Evolutionary conservation across 2,797 vertebrate genomes (phyloP).

Genomic region (Ceryle rudis): DNA sequence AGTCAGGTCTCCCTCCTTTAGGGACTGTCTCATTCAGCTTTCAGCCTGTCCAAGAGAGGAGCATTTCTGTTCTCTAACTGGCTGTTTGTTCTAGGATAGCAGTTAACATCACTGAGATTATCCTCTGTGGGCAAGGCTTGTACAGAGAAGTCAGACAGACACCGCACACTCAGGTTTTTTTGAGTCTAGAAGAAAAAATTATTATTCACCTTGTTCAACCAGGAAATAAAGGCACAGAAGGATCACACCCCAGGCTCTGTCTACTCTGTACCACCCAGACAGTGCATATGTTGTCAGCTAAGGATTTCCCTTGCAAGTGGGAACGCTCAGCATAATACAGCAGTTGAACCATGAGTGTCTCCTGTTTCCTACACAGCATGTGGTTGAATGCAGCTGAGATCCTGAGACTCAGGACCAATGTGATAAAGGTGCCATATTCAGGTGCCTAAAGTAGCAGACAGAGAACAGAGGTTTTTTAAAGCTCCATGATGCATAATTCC

Average conservation of each 20-base stretch:
- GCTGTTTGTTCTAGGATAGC: not conserved
- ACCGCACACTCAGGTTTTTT: not conserved
- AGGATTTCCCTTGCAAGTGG: not conserved
- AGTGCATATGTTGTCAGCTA: not conserved
- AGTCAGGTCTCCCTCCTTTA: not conserved
- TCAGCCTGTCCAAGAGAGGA: not conserved
- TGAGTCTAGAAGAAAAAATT: not conserved
- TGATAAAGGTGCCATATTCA: not conserved
- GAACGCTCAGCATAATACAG: not conserved
- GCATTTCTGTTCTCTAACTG: not conserved
- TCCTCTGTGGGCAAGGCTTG: not conserved
- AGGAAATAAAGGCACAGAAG: not conserved
- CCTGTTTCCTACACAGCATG: too few relatives aligned
- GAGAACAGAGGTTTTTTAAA: not conserved
- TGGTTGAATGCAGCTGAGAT: not conserved
- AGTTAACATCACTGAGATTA: not conserved
- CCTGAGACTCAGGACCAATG: accelerated
- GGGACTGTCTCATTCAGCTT: not conserved
- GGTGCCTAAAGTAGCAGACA: not conserved
- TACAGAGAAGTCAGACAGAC: not conserved
- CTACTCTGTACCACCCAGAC: not conserved
- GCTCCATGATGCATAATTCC: not conserved
- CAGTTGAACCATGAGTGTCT: not conserved
- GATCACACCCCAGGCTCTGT: not conserved
- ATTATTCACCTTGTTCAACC: not conserved